Evolutionary conservation across 2,797 vertebrate genomes (phyloP).

Genomic region (Catamblyrhynchus diadema): DNA sequence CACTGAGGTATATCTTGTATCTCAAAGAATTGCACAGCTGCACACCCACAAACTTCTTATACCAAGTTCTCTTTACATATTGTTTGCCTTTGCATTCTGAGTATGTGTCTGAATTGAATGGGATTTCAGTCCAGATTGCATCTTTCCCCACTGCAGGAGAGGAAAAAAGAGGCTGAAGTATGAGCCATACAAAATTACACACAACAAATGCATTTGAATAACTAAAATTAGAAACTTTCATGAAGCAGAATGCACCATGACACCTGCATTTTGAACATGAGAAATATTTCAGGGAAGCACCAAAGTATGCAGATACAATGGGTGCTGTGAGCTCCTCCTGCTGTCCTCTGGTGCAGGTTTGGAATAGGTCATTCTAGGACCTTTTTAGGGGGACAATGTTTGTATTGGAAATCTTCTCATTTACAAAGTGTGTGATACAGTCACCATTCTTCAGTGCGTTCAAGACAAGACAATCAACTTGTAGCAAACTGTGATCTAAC

Average conservation of each 20-base stretch:
- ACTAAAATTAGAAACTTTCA: background rate
- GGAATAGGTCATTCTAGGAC: background rate
- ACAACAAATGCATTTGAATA: background rate
- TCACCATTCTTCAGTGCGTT: background rate
- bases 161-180: background rate
- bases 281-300: background rate
- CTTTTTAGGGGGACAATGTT: background rate
- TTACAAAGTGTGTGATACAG: background rate
- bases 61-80: constrained; percentile 97
- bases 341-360: background rate
- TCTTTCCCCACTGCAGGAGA: constrained; percentile 86
- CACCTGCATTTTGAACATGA: background rate
- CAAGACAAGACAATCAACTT: background rate
- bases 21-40: constrained; percentile 97
- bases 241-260: background rate
- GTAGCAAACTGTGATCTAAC: background rate
- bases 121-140: constrained; percentile 96
- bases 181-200: background rate
- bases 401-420: background rate
- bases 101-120: constrained; percentile 87
- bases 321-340: background rate
- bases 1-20: constrained; percentile 98
- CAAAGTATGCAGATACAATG: background rate
- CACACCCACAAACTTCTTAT: constrained; percentile 97
- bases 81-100: constrained; percentile 94